A percentile compares a stretch with the other conserved stretches of the same genome.
Evolutionary conservation across 2,797 vertebrate species (phyloP).

Genomic region (Gymnothorax reevesii): DNA sequence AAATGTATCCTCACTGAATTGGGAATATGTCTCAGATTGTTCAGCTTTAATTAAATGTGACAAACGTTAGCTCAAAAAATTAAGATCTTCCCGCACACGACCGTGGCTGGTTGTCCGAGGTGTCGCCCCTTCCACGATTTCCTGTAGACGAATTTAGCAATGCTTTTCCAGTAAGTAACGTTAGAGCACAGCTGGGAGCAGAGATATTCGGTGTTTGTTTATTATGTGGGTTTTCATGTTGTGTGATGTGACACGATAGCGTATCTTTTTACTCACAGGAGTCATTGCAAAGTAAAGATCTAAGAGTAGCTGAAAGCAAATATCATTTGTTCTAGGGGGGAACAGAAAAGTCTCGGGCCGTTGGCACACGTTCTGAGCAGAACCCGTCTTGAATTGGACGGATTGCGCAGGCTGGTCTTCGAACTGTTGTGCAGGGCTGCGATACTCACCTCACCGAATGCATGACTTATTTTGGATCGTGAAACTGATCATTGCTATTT

Average conservation of each 20-base stretch:
- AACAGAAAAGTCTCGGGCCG: background rate
- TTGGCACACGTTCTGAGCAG: conserved; percentile 1
- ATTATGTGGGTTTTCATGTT: conserved; percentile 1
- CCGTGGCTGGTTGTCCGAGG: conserved; percentile 16
- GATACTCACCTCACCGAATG: background rate
- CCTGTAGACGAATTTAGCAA: conserved; percentile 26
- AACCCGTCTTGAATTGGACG: background rate
- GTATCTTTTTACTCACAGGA: background rate
- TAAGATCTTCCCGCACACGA: conserved; percentile 22
- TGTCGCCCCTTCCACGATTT: conserved; percentile 37
- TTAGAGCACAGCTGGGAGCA: conserved; percentile 10
- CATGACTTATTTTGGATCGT: background rate
- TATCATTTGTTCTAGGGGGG: background rate
- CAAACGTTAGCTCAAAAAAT: conserved; percentile 11
- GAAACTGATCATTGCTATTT: background rate
- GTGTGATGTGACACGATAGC: background rate
- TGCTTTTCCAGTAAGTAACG: conserved; percentile 31
- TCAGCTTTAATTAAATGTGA: background rate
- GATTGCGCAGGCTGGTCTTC: background rate
- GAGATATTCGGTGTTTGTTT: conserved; percentile 22
- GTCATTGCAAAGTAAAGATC: background rate
- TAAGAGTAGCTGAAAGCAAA: background rate
- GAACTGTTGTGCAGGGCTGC: background rate
- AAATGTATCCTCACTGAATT: background rate
- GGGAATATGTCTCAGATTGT: conserved; percentile 17